These are phyloP conservation scores for Drosophila ficusphila DNA, from an alignment of 1,140 invertebrate genomes.

Conservation along the genomic window DNA sequence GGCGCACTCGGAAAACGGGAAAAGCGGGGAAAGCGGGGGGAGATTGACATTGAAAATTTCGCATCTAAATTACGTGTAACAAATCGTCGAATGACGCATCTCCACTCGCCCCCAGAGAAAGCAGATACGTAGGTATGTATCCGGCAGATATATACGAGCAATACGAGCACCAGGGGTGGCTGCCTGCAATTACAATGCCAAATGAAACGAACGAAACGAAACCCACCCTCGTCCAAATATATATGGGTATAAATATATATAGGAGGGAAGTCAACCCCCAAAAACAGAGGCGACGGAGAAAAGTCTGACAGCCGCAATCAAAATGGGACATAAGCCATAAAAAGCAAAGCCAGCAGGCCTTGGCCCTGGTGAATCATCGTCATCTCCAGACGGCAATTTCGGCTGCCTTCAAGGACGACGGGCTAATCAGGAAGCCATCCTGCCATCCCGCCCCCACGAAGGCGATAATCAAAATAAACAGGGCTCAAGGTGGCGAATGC, in stretches of 20 bases:
- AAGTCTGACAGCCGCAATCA: slow-evolving; percentile 63
- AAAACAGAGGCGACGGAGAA: slow-evolving; percentile 33
- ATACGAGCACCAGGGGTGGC: slow-evolving; percentile 58
- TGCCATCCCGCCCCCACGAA: slow-evolving; percentile 36
- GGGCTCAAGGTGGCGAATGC: slow-evolving; percentile 54
- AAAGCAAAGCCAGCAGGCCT: slow-evolving; percentile 55
- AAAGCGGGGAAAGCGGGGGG: too few species aligned
- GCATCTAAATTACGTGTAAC: slow-evolving; percentile 72
- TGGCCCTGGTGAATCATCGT: slow-evolving; percentile 54
- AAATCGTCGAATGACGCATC: slow-evolving; percentile 75
- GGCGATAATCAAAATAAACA: slow-evolving; percentile 81
- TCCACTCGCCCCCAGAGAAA: slow-evolving; percentile 14
- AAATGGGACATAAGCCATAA: slow-evolving; percentile 63
- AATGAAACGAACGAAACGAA: slow-evolving; percentile 39
- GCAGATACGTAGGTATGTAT: slow-evolving; percentile 16
- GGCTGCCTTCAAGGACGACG: slow-evolving; percentile 64
- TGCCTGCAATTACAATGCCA: slow-evolving; percentile 60
- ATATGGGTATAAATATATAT: neutral
- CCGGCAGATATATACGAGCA: slow-evolving; percentile 3
- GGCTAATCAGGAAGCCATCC: slow-evolving; percentile 54
- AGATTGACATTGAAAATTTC: slow-evolving; percentile 76
- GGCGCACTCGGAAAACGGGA: slow-evolving; percentile 28
- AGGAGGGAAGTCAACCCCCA: slow-evolving; percentile 65
- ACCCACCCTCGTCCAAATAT: slow-evolving; percentile 53
- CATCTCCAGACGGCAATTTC: slow-evolving; percentile 26